Percentiles rank a stretch among this genome's conserved stretches.
These are phyloP conservation scores for Equus przewalskii DNA, from an alignment of 2,113 vertebrate species.

Conservation along the genomic window DNA sequence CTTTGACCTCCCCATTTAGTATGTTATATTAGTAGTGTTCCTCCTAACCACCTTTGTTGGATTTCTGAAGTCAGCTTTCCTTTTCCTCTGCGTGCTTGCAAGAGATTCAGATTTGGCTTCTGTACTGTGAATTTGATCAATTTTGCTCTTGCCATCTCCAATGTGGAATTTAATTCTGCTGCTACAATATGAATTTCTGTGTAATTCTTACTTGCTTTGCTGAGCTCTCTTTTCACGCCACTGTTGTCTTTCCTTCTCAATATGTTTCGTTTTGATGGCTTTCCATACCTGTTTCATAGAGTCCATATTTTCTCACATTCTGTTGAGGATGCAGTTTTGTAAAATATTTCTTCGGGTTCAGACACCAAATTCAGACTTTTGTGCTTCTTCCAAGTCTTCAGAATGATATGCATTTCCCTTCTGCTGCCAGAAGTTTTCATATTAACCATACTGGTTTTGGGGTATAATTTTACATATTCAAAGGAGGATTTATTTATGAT, in stretches of 20 bases:
- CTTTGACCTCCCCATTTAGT: neutral
- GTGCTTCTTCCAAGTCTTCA: conserved; percentile 40
- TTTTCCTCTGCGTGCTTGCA: neutral
- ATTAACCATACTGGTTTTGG: neutral
- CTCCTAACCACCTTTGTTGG: neutral
- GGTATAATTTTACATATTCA: conserved; percentile 45
- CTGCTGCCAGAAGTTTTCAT: conserved; percentile 38
- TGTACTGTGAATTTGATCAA: neutral
- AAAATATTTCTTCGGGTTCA: conserved; percentile 45
- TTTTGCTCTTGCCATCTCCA: conserved; percentile 30
- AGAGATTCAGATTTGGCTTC: conserved; percentile 27
- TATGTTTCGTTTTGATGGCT: conserved; percentile 12
- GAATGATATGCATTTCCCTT: conserved; percentile 22
- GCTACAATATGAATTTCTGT: conserved; percentile 24
- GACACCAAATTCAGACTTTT: conserved; percentile 25
- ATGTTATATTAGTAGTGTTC: conserved; percentile 1
- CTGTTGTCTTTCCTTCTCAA: conserved; percentile 26
- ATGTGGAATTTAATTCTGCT: conserved; percentile 39
- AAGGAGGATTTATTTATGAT: conserved; percentile 11
- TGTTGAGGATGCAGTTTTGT: conserved; percentile 46
- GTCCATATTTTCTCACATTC: conserved; percentile 11
- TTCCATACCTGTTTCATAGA: conserved; percentile 34
- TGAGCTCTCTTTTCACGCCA: neutral
- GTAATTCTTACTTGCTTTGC: conserved; percentile 19
- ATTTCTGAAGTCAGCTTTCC: conserved; percentile 11